Evolutionary conservation across 1,140 invertebrate species (phyloP).

Genomic region (Thaumetopoea pityocampa): DNA sequence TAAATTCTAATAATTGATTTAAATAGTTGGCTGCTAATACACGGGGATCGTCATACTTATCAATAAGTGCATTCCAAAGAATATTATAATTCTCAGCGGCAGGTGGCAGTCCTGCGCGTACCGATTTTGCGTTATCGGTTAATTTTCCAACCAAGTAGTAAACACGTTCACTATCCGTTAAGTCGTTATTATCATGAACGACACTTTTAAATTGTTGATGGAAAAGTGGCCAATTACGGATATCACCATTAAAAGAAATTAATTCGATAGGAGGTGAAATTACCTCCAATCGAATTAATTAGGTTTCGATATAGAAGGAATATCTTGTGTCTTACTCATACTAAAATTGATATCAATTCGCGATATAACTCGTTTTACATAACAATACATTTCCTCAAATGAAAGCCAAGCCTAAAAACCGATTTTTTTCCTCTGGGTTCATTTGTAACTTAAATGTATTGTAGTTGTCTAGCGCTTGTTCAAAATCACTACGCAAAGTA

Average conservation of each 20-base stretch:
- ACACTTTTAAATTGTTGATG: constrained; percentile 9
- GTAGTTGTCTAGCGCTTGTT: neutral
- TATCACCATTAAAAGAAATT: constrained; percentile 14
- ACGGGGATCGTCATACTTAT: constrained; percentile 8
- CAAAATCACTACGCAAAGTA: neutral
- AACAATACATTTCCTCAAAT: neutral
- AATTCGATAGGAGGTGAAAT: neutral
- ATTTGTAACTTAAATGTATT: neutral
- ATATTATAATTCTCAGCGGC: constrained; percentile 12
- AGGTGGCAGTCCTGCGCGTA: constrained; percentile 9
- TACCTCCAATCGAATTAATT: no score
- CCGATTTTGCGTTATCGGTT: constrained; percentile 5
- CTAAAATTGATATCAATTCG: neutral
- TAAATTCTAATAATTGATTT: constrained; percentile 17
- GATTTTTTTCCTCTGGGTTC: neutral
- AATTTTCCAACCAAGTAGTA: constrained; percentile 17
- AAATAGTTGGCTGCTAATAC: constrained; percentile 2
- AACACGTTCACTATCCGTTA: constrained; percentile 11
- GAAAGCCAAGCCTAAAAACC: neutral
- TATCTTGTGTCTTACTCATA: neutral
- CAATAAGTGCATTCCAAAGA: constrained; percentile 9
- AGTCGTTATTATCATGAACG: constrained; percentile 9
- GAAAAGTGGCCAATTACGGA: constrained; percentile 12
- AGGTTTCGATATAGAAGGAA: no score
- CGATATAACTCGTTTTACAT: neutral